Base-by-base conservation (phyloP, 2,113 vertebrate genomes). In the Spilogale gracilis region DNA sequence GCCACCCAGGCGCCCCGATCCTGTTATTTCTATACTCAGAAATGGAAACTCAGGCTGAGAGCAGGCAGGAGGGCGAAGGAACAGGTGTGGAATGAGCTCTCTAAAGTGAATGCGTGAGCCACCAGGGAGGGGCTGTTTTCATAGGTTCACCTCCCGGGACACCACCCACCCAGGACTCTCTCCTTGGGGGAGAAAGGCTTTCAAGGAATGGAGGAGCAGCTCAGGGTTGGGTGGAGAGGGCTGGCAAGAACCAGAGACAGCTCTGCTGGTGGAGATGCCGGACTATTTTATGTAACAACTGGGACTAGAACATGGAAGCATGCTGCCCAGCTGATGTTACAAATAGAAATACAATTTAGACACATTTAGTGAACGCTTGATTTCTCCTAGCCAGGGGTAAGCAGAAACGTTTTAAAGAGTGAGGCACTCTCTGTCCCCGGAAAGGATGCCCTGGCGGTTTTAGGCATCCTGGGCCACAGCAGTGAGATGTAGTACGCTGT, bases 131-230 rank as follows among this genome's bases (percentile, higher is more conserved):
- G n/a, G 23, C 0, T 4, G 63, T 76, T 54, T 67, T 32, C 52
- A 9, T 2, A 0, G 52, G 17, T 0, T 11, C 50, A 5, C 48
- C 18, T 54, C 76, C 0, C 0, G 30, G 43, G 5, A 3, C 30
- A 30, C 50, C 74, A 30, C 56, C 60, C 32, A 23, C 30, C 16
- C 18, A 2, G 25, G 58, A 8, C 17, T 43, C 30, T 30, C 20
- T 25, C 16, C 65, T 10, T 14, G 1, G 11, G 1, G 52, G 61
- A 94, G 74, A 30, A 18, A 20, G 5, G 9, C 21, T 18, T 38
- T 52, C 30, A n/a, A 56, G 25, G 48, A 67, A 27, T 0, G 2
- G 67, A 83, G 61, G 25, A 48, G 79, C 63, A 3, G 25, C 38
- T 5, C 38, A 4, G 48, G 25, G 27, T 8, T 27, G 9, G 27